Evolutionary conservation across 2,797 vertebrate genomes (phyloP), one percentile per base, ranked within the genome.

Genomic region (Melopsittacus undulatus): DNA sequence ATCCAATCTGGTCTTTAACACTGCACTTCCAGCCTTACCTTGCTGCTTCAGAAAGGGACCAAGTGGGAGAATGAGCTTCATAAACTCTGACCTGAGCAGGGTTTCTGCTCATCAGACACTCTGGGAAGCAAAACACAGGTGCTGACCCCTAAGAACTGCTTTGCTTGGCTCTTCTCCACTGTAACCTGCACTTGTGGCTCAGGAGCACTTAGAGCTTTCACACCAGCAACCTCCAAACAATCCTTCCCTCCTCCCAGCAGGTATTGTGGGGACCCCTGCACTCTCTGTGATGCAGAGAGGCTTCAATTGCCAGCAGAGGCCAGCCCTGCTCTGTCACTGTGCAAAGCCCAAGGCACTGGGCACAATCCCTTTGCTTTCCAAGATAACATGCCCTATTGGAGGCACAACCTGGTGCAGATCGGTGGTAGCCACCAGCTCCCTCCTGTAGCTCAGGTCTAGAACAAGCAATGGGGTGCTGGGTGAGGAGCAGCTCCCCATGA

Each of bases 221-320:
- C 38, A 42, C 15, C 38, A 30, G 32, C 12, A 59, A 7, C 49
- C n/a, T 32, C 10, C 48, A 46, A 3, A 42, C n/a, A 63, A 18
- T 27, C 32, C 11, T 89, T 26, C 23, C 30, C 38, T n/a, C 42
- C 67, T 68, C 22, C 13, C 21, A 40, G 40, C 70, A 40, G 38
- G 56, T 29, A 0, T 3, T 48, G 20, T n/a, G 54, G 68, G 70
- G 16, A 30, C 27, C 14, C 27, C n/a, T 20, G 45, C 7, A 9
- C 2, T n/a, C 46, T 5, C 0, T 14, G n/a, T 5, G 13, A 36
- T 36, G 36, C 9, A 19, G 59, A 61, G 42, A 45, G 62, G 87
- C 36, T 64, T 32, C 34, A 43, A 46, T 69, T 83, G 78, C 96
- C 97, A 97, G 96, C 92, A 97, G 97, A 76, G 96, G 96, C 92